Evolutionary conservation across 2,797 vertebrate species (phyloP), one percentile per base, ranked within the genome.

Genomic region (Urocyon cinereoargenteus): DNA sequence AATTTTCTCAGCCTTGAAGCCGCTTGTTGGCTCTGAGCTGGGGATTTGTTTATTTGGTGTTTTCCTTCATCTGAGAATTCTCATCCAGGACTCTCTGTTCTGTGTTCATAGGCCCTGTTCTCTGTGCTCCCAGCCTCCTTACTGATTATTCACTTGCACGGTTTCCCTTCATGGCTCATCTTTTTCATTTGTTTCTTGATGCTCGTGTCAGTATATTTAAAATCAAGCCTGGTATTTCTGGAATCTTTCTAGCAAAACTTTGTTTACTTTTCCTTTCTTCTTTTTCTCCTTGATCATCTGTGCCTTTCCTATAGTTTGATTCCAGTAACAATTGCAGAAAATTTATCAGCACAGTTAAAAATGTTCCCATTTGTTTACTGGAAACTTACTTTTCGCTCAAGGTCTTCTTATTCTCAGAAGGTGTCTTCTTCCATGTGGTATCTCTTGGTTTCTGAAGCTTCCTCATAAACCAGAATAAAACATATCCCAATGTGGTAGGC

Each of bases 21-120:
- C 64, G 49, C 26, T 96, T 87, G 53, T 61, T 62, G 91, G 90
- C 82, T 97, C 81, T 24, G 61, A 93, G 55, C 61, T 59, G 75
- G 64, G 66, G 73, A 34, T 90, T 86, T 95, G 86, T 96, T 96
- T 94, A 79, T 16, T 15, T 19, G 24, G 59, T 40, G 40, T 61
- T 90, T 96, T 57, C 83, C 26, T 26, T 92, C 92, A 90, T 86
- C 82, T 95, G 94, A 92, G 91, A 95, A 75, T 90, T 97, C 91
- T 97, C 73, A 21, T 59, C 81, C 13, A 16, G 92, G 66, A 97
- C 91, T 93, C 34, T 91, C 26, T 97, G 93, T 92, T 94, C 97
- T 61, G 0, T 26, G 72, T 81, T 51, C 93, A 31, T 31, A 0
- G 0, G n/a, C 72, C 28, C 79, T 45, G 24, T 8, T 85, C 53